These are phyloP conservation scores for Struthio camelus DNA, from an alignment of 2,113 vertebrate species.

Conservation along the genomic window DNA sequence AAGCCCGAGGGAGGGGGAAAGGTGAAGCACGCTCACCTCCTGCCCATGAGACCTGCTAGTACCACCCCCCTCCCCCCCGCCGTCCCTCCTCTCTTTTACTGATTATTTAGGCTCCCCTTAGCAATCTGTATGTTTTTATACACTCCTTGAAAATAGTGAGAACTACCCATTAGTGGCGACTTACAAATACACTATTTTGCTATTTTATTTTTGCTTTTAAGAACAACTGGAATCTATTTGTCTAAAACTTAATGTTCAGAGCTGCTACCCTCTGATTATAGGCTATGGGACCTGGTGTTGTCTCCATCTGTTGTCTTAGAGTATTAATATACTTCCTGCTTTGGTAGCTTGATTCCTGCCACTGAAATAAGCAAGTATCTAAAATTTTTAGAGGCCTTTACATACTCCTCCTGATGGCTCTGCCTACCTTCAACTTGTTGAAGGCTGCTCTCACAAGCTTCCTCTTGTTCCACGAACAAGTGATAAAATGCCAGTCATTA, in stretches of 20 bases:
- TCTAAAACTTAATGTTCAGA: neutral
- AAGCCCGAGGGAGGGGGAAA: neutral
- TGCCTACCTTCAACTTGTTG: neutral
- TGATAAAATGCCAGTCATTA: neutral
- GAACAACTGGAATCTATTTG: neutral
- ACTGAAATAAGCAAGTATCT: neutral
- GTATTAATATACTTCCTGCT: neutral
- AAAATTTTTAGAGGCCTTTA: neutral
- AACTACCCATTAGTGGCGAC: neutral
- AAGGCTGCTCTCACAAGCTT: neutral
- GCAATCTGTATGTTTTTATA: neutral
- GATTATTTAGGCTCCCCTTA: neutral
- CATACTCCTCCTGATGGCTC: neutral
- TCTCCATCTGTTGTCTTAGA: neutral
- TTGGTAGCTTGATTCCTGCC: neutral
- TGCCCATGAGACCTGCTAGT: neutral
- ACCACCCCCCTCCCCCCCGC: neutral
- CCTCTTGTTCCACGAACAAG: neutral
- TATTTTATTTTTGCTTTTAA: neutral
- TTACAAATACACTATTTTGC: neutral
- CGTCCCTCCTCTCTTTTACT: neutral
- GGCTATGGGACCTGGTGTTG: neutral
- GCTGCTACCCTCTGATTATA: accelerated
- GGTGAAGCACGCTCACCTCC: neutral
- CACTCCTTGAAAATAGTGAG: neutral